Percentiles rank a stretch among this genome's conserved stretches.
phyloP scores from a whole-genome alignment of 2,797 vertebrate genomes.

The Artibeus lituratus region DNA sequence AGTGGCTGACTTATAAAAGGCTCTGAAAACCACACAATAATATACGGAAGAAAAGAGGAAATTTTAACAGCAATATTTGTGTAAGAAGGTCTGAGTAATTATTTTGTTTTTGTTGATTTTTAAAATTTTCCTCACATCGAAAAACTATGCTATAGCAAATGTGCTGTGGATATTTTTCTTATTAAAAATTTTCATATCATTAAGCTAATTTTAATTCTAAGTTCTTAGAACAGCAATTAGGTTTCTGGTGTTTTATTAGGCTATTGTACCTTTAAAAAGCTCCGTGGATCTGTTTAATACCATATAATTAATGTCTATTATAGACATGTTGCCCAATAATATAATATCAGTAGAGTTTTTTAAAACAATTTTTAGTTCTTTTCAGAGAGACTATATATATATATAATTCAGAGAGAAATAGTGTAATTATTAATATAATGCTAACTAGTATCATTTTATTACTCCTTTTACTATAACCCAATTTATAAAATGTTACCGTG shows the following conservation, averaged over 20 bases:
- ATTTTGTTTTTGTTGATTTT: constrained; percentile 38
- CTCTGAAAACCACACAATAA: constrained; percentile 68
- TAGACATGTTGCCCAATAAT: constrained; percentile 46
- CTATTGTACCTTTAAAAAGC: constrained; percentile 64
- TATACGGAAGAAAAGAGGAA: constrained; percentile 55
- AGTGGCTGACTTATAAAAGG: constrained; percentile 85
- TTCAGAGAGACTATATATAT: constrained; percentile 47
- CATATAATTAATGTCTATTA: constrained; percentile 68
- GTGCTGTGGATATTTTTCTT: constrained; percentile 10
- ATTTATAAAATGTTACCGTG: constrained; percentile 38
- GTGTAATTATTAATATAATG: constrained; percentile 55
- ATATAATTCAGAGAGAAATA: constrained; percentile 44
- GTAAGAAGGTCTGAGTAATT: constrained; percentile 25
- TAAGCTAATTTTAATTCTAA: constrained; percentile 62
- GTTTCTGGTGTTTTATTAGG: constrained; percentile 55
- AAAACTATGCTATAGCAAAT: constrained; percentile 18
- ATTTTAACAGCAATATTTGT: constrained; percentile 13
- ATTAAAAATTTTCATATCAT: constrained; percentile 44
- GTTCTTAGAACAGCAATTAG: constrained; percentile 59
- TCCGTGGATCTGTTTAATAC: constrained; percentile 53
- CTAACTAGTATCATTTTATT: constrained; percentile 59
- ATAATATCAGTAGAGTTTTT: constrained; percentile 57
- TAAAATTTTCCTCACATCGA: constrained; percentile 7
- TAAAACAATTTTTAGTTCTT: constrained; percentile 52
- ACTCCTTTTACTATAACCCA: constrained; percentile 35